phyloP scores from a whole-genome alignment of 2,888 invertebrate species.

The Hydriomena furcata region DNA sequence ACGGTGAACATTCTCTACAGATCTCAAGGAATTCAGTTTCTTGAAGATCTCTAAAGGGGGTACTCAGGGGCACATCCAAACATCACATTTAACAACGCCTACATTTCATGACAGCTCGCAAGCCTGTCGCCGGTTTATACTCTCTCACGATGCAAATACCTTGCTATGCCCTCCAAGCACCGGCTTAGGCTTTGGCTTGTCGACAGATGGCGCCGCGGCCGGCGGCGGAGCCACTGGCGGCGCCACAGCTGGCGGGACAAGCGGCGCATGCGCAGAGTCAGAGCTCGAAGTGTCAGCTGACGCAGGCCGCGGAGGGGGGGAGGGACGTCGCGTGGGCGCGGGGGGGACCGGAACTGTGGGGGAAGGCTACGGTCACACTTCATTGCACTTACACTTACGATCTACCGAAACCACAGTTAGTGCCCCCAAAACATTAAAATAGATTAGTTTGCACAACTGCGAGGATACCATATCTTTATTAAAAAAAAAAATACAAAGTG shows the following conservation, averaged over 20 bases:
- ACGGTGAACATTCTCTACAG: too few relatives aligned
- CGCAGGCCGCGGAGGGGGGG: slow-evolving; percentile 74
- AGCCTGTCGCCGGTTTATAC: too few relatives aligned
- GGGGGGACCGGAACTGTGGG: slow-evolving; percentile 38
- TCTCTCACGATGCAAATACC: slow-evolving; percentile 42
- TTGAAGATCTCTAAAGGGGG: too few relatives aligned
- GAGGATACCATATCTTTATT: too few relatives aligned
- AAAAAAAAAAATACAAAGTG: too few relatives aligned
- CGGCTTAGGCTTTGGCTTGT: slow-evolving; percentile 49
- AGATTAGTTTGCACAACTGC: background rate
- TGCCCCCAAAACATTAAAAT: background rate
- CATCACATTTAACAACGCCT: too few relatives aligned
- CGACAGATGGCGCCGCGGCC: slow-evolving; percentile 40
- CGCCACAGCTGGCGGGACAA: slow-evolving; percentile 49
- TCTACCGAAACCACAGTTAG: background rate
- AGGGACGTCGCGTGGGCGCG: slow-evolving; percentile 52
- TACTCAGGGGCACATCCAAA: too few relatives aligned
- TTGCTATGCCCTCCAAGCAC: slow-evolving; percentile 41
- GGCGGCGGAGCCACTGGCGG: slow-evolving; percentile 28
- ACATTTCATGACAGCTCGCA: too few relatives aligned
- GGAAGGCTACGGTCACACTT: slow-evolving; percentile 8
- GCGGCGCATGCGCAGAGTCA: slow-evolving; percentile 75
- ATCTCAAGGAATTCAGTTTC: too few relatives aligned
- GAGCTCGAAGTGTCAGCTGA: slow-evolving; percentile 84
- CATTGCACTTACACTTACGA: background rate